Evolutionary conservation across 2,888 invertebrate species (phyloP), one percentile per base, ranked within the genome.

Genomic region (Erebia palarica): DNA sequence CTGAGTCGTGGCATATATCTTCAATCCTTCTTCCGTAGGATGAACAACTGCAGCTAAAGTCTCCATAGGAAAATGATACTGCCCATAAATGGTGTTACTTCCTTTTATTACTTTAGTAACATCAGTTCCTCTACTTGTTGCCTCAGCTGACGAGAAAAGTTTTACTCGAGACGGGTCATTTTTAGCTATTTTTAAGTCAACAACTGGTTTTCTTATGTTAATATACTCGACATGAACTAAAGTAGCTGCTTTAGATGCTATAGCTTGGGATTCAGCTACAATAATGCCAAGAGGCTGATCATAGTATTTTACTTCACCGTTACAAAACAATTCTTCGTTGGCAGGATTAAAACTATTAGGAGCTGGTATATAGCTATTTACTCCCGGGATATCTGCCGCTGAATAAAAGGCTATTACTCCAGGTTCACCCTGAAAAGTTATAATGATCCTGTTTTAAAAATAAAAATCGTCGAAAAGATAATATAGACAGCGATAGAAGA

Each of bases 31-130:
- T 81, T 96, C 96, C 2, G 86, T 87, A 0, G 96, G 96, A 44
- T 93, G 81, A 11, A 94, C 93, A 2, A 95, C 87, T 76, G 94
- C 94, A 9, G 89, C 88, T 65, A 95, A 94, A 0, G 94, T 94
- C 82, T 96, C 96, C 94, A 96, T 95, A 44, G 94, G 91, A 76
- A 94, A 95, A 79, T 96, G 96, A 78, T 95, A 95, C 80, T 96
- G 96, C 8, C 89, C 82, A 13, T 93, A 94, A 65, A 86, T 81
- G 7, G 81, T 78, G 55, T 79, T 77, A 1, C 73, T 78, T 11
- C 84, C 84, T 70, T 78, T 89, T 74, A 80, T 89, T 72, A 77
- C 91, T 73, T 80, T 84, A 3, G 59, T 60, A 5, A 84, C 71
- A 69, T 83, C 80, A 9, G 67, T 70, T 0, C 86, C 86, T 64